These are phyloP conservation scores for Ophion ellenae DNA, from an alignment of 2,888 invertebrate species.

Conservation along the genomic window DNA sequence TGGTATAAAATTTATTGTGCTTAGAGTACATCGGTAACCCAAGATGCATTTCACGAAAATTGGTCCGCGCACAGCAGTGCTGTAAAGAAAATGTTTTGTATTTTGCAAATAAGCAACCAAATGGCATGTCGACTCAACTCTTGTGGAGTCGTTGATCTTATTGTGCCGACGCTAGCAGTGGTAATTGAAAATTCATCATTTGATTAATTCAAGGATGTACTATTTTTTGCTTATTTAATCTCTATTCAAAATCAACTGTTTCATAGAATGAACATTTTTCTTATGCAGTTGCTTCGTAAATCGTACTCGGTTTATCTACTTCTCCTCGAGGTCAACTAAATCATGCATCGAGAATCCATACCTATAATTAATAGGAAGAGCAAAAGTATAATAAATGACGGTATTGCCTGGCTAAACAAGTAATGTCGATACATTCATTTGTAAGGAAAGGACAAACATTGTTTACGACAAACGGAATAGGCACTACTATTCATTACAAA, in stretches of 20 bases:
- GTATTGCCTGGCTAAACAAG: no score
- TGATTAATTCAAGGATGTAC: background rate
- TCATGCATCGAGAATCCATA: background rate
- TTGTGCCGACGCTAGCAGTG: conserved; percentile 70
- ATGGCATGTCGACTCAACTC: conserved; percentile 68
- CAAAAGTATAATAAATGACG: no score
- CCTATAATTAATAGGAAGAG: no score
- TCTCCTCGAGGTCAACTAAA: conserved; percentile 14
- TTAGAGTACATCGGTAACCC: conserved; percentile 69
- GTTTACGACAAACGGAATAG: no score
- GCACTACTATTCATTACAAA: no score
- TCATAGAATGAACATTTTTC: background rate
- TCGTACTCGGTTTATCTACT: conserved; percentile 47
- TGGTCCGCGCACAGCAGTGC: conserved; percentile 63
- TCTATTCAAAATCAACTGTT: background rate
- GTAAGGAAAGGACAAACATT: no score
- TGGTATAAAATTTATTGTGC: background rate
- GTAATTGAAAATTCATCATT: conserved; percentile 56
- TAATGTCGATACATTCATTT: no score
- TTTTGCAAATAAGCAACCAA: conserved; percentile 62
- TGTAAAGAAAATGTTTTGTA: conserved; percentile 56
- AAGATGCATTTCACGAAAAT: conserved; percentile 68
- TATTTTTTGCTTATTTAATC: no score
- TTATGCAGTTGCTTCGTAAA: conserved; percentile 38
- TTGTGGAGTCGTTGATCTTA: conserved; percentile 67